Percentiles rank a stretch among this genome's conserved stretches.
Conservation (phyloP, 1,140 invertebrate genomes). For the Acromyrmex heyeri region DNA sequence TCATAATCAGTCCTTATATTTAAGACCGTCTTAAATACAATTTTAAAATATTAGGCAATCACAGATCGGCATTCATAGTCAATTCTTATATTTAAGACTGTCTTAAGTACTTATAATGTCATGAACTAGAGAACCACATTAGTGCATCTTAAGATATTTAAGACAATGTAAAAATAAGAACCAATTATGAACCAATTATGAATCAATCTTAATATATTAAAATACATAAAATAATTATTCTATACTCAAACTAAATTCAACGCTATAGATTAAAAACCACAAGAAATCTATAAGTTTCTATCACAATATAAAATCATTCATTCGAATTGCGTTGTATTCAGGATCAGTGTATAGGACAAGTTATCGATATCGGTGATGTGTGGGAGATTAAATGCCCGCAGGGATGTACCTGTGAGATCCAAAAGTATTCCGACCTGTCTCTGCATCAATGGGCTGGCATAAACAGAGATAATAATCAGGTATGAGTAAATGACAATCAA, state of each 20-base stretch:
- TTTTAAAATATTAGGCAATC: too few species aligned
- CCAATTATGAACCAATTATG: too few species aligned
- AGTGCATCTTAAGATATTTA: too few species aligned
- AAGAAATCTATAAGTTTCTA: neutral
- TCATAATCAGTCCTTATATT: too few species aligned
- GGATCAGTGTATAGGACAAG: conserved; percentile 73
- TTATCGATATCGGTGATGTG: conserved; percentile 78
- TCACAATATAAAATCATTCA: conserved; percentile 7
- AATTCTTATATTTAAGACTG: too few species aligned
- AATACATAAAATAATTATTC: neutral
- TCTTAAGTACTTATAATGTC: too few species aligned
- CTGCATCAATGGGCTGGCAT: conserved; percentile 81
- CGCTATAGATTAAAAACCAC: neutral
- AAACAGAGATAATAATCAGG: conserved; percentile 55
- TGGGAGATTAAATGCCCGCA: conserved; percentile 82
- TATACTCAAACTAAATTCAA: neutral
- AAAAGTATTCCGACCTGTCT: conserved; percentile 79
- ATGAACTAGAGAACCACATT: too few species aligned
- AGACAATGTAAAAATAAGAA: too few species aligned
- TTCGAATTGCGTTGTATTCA: conserved; percentile 58
- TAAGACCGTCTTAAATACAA: too few species aligned
- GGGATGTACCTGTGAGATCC: conserved; percentile 81
- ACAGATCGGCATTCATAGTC: too few species aligned
- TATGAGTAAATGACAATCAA: conserved; percentile 32
- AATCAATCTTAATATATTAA: neutral